phyloP scores from a whole-genome alignment of 2,888 invertebrate species.

The Mactromeris polynyma region DNA sequence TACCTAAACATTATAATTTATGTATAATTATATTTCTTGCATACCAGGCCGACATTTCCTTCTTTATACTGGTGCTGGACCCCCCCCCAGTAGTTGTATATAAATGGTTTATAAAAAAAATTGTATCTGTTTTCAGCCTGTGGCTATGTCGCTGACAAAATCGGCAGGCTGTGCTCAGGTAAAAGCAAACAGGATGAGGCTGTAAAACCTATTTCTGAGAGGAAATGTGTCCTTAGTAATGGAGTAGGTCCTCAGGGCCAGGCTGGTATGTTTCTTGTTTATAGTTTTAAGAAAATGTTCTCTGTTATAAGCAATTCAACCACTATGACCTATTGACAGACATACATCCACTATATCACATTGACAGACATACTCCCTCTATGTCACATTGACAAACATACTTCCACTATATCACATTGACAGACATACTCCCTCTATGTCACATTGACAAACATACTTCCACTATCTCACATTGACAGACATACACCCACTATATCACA shows the following conservation, averaged over 20 bases:
- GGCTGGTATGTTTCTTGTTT: neutral
- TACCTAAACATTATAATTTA: too few relatives aligned
- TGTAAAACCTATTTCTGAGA: conserved; percentile 59
- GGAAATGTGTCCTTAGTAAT: conserved; percentile 63
- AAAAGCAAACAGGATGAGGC: conserved; percentile 52
- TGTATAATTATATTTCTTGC: too few relatives aligned
- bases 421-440: neutral
- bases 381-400: neutral
- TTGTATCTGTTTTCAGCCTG: conserved; percentile 66
- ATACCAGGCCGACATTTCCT: too few relatives aligned
- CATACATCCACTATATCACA: neutral
- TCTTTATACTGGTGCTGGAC: too few relatives aligned
- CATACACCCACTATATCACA: too few relatives aligned
- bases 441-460: neutral
- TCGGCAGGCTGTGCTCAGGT: conserved; percentile 62
- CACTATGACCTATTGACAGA: neutral
- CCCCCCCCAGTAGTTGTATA: too few relatives aligned
- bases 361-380: neutral
- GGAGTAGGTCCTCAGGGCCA: conserved; percentile 40
- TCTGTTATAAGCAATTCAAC: neutral
- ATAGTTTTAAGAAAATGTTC: neutral
- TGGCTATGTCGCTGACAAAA: conserved; percentile 71
- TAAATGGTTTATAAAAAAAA: conserved; percentile 47
- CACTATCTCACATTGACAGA: too few relatives aligned
- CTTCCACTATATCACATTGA: neutral